A percentile compares a stretch with the other conserved stretches of the same genome.
Evolutionary conservation across 2,113 vertebrate species (phyloP).

Genomic region (Morone saxatilis): DNA sequence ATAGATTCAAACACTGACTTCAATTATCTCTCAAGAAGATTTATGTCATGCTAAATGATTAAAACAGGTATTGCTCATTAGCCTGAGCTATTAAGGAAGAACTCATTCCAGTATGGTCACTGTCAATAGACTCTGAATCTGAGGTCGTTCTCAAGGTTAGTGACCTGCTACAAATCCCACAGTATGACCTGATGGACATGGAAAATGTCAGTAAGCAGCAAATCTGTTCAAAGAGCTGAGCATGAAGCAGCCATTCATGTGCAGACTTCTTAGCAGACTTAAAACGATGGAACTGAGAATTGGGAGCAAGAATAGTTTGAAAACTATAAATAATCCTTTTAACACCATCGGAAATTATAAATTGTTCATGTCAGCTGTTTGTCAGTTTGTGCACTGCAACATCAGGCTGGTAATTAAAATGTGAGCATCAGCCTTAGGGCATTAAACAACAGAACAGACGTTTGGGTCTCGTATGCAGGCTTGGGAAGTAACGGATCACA

Average conservation of each 20-base stretch:
- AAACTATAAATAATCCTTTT: not conserved
- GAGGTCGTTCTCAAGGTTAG: conserved; percentile 15
- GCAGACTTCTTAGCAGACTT: not conserved
- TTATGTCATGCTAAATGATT: conserved; percentile 30
- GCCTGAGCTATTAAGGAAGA: conserved; percentile 26
- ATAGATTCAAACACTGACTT: conserved; percentile 7
- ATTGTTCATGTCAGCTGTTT: not conserved
- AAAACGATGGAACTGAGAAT: conserved; percentile 17
- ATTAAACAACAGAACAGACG: not conserved
- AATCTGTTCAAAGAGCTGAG: not conserved
- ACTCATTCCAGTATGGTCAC: conserved; percentile 6
- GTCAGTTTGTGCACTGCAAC: not conserved
- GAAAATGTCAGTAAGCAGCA: not conserved
- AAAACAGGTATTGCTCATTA: conserved; percentile 46
- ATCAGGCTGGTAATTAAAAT: conserved; percentile 5
- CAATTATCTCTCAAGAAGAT: conserved; percentile 43
- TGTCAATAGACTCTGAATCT: conserved; percentile 11
- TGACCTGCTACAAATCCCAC: conserved; percentile 3
- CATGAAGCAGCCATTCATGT: not conserved
- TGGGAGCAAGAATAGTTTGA: not conserved
- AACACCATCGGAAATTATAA: not conserved
- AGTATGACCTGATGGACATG: not conserved
- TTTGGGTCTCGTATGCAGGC: too few species aligned
- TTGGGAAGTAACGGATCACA: too few species aligned
- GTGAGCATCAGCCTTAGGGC: not conserved